Evolutionary conservation across 2,888 invertebrate genomes (phyloP), one percentile per base, ranked within the genome.

Genomic region (Biston stratarius): DNA sequence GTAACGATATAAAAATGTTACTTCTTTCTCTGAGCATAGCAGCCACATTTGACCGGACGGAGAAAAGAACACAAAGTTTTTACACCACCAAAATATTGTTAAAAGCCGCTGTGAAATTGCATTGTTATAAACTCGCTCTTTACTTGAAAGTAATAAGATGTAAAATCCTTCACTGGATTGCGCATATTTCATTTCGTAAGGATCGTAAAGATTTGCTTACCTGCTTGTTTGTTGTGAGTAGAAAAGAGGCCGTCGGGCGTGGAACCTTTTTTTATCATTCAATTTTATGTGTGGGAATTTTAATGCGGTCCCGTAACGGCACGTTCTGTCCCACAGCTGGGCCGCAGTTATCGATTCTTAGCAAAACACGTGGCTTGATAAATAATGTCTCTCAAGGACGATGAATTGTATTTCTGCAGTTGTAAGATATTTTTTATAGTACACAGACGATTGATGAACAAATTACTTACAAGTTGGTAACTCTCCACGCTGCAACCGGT

Each of bases 281-380:
- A 87, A 90, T 90, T 91, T 91, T 89, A 91, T 90, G 86, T 92
- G 92, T 93, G 94, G 92, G 93, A 93, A 93, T 92, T 91, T 91
- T 90, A 91, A 92, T 91, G 89, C 84, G 84, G 78, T 79, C 82
- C 85, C 84, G 80, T 87, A 91, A 89, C 83, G 93, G 94, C 94
- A 92, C 93, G 92, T 92, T 91, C 93, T 91, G 77, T 83, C 77
- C 81, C 84, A 86, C 94, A 94, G 92, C 91, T 94, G 92, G 87
- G 82, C 72, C 83, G 74, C 91, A 91, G 84, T 90, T 87, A 82
- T 77, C 80, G 80, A 86, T 84, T 87, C 88, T 81, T 85, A 64
- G 88, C 87, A 62, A 88, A 89, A 92, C 92, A 92, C 86, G 87
- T 92, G 92, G 90, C 84, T 74, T 83, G 78, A 82, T 75, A 61